Percentiles rank a stretch among this genome's conserved stretches.
These are phyloP conservation scores for Gymnosoma rotundatum DNA, from an alignment of 2,888 invertebrate species.

Conservation along the genomic window DNA sequence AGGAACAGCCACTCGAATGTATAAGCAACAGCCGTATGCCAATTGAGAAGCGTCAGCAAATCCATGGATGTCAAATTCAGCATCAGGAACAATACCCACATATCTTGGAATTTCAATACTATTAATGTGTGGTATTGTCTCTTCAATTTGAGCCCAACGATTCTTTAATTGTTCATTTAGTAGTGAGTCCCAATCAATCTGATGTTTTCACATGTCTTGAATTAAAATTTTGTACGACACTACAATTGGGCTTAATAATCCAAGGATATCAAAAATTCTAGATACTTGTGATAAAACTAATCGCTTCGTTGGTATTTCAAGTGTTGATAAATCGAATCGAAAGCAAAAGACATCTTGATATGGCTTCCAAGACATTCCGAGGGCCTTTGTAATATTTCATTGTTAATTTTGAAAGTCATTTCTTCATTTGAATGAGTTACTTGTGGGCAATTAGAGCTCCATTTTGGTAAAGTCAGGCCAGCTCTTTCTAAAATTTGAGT, in stretches of 20 bases:
- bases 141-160: conserved; percentile 20
- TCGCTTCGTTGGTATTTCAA: conserved; percentile 39
- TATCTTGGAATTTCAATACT: conserved; percentile 22
- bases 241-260: too few species aligned
- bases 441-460: conserved; percentile 27
- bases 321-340: conserved; percentile 35
- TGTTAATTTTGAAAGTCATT: background rate
- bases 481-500: conserved; percentile 18
- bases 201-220: conserved; percentile 58
- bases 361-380: conserved; percentile 41
- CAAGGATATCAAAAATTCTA: conserved; percentile 59
- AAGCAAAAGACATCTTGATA: conserved; percentile 28
- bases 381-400: conserved; percentile 28
- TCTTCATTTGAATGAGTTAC: background rate
- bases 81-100: background rate
- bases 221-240: conserved; percentile 61
- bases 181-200: conserved; percentile 46
- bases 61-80: conserved; percentile 25
- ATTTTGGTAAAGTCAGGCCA: conserved; percentile 29
- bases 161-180: background rate
- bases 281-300: conserved; percentile 39
- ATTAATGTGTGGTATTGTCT: background rate
- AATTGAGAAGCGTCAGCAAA: too few species aligned
- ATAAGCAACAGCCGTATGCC: conserved; percentile 31
- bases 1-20: background rate